Base-by-base conservation (phyloP, 1,140 invertebrate genomes). In the Aleiodes sp. region DNA sequence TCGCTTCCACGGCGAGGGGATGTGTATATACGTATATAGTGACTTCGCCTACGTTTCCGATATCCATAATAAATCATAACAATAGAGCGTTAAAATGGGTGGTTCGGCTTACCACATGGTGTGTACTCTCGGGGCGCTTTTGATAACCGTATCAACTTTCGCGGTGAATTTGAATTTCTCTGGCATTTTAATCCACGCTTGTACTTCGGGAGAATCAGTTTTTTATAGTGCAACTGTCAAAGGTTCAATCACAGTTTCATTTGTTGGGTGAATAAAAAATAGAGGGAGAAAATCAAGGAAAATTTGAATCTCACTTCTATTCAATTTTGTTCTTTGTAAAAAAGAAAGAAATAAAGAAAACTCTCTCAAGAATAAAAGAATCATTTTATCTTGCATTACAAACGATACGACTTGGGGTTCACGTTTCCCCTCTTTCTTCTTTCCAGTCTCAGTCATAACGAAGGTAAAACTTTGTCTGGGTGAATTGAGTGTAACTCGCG, bases 71-170 rank as follows among this genome's bases (percentile, higher is more conserved):
- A 76, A 81, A 79, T 81, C 75, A 77, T 78, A 78, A 78, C 77
- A 79, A 81, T 81, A 62, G 72, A 75, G 75, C 65, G 78, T 78
- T 77, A 76, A 81, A 81, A 79, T 79, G 74, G 76, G 75, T 73
- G 74, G 76, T 79, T 79, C 77, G 72, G 65, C 68, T 78, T 71
- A 69, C 79, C 79, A 79, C 79, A 81, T 81, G 77, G 70, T 70
- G n/a, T n/a, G 68, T 28, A 43, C 29, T 68, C 72, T 67, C 64
- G 65, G 61, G 57, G 59, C 39, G 61, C 61, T 68, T 37, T 62
- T 70, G 71, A 73, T 73, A 73, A 73, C 63, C 71, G 14, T 64
- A 64, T 64, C 61, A 64, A 29, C 24, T 43, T 64, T 71, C 64
- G 21, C 61, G 57, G 71, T 70, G 57, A 78, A 71, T 71, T 71